These are phyloP conservation scores for Salvator merianae DNA, from an alignment of 2,113 vertebrate genomes.

Conservation along the genomic window DNA sequence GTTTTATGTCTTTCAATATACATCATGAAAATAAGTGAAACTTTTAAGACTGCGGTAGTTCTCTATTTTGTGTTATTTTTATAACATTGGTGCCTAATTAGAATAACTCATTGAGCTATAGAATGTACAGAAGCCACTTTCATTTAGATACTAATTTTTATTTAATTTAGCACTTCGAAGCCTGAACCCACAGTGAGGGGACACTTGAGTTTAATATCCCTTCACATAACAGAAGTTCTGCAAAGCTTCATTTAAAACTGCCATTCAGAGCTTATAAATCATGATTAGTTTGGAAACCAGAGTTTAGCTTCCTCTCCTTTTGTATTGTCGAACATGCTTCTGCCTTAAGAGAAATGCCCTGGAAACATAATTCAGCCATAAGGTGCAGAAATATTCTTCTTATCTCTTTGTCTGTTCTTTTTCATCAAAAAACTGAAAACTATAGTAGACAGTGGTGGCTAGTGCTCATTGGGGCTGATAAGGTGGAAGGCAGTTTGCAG, in stretches of 20 bases:
- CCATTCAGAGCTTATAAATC: background rate
- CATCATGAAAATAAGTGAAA: background rate
- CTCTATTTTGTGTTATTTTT: background rate
- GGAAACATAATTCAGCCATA: background rate
- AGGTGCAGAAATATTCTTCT: background rate
- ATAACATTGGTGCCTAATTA: background rate
- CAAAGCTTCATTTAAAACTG: background rate
- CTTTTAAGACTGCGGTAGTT: background rate
- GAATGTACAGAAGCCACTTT: background rate
- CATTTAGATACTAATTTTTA: background rate
- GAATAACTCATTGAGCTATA: background rate
- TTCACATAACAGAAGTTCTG: background rate
- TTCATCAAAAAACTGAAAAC: background rate
- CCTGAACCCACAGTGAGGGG: background rate
- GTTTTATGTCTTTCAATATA: background rate
- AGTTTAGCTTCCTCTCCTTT: background rate
- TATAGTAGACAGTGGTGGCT: background rate
- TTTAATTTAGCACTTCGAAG: background rate
- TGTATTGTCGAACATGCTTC: background rate
- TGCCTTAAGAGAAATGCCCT: background rate
- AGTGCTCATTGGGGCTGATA: too few species aligned
- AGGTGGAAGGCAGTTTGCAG: too few species aligned
- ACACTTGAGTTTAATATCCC: background rate
- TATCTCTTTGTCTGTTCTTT: background rate
- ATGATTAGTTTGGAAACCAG: background rate